Base-by-base conservation (phyloP, 2,888 invertebrate genomes). In the Muscina levida region DNA sequence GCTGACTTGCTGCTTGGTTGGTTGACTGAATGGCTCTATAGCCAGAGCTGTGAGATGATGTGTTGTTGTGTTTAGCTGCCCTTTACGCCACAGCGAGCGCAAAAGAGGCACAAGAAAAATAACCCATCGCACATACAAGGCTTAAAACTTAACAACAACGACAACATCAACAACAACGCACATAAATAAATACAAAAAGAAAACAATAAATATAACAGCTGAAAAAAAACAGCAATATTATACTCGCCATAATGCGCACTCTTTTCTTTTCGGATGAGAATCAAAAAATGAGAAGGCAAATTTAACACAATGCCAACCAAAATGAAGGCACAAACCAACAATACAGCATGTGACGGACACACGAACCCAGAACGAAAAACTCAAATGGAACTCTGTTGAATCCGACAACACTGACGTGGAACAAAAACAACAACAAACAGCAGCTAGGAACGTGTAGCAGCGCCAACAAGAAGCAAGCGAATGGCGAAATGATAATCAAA, bases 51-150 rank as follows among this genome's bases (percentile, higher is more conserved):
- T n/a, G n/a, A n/a, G n/a, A n/a, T n/a, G n/a, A n/a, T n/a, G n/a
- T n/a, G n/a, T 68, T 75, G 71, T 66, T 79, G 67, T 75, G 71
- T 57, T 79, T 48, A 53, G 77, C 67, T 80, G 80, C 67, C 80
- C 77, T 74, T 53, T n/a, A 62, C 22, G 17, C 37, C 13, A 59
- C 17, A 39, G 17, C 56, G 2, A 56, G 13, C 44, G 37, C 59
- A 39, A 42, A 39, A 42, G 39, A 42, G 11, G 42, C 31, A 37
- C 53, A 26, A 72, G 46, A 66, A 68, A 39, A 71, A 59, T 51
- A 59, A 71, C 42, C 56, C 65, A 70, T 26, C 66, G n/a, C n/a
- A n/a, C n/a, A n/a, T n/a, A 74, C 48, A 70, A 70, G 53, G 65
- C 53, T 73, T 73, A 48, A 44, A 22, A 22, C 22, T 56, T 37